Percentiles rank a stretch among this genome's conserved stretches.
Conservation (phyloP, 2,113 vertebrate genomes). For the Prochilodus magdalenae region DNA sequence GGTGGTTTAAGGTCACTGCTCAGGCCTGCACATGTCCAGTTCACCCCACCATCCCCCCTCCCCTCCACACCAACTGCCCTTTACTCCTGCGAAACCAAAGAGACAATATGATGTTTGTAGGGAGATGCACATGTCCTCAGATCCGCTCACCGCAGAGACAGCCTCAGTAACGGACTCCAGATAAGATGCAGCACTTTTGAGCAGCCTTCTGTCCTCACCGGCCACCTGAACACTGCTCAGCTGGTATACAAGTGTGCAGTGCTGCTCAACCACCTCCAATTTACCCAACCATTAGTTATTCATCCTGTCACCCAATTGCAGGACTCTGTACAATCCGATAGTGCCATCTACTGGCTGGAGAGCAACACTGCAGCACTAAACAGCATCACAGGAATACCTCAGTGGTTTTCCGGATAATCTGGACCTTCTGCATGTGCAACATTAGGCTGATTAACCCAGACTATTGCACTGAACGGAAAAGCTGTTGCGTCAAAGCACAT, state of each 20-base stretch:
- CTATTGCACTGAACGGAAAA: not conserved
- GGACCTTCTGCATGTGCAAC: not conserved
- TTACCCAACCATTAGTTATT: not conserved
- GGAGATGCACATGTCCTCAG: not conserved
- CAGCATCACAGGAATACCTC: no score
- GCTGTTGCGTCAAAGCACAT: not conserved
- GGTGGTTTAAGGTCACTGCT: no score
- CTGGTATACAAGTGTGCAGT: not conserved
- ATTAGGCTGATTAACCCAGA: not conserved
- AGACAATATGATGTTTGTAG: not conserved
- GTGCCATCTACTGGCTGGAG: conserved; percentile 9
- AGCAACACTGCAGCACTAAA: not conserved
- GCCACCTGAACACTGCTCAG: not conserved
- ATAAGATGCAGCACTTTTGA: not conserved
- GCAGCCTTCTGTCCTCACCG: not conserved
- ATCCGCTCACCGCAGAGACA: not conserved
- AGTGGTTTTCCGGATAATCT: not conserved
- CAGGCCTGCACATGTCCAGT: no score
- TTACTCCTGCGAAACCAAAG: not conserved
- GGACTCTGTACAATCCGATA: not conserved
- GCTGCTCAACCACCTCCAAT: not conserved
- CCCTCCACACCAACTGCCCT: not conserved
- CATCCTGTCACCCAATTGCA: not conserved
- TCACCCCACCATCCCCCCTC: no score
- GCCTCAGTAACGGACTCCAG: not conserved